Conservation (phyloP, 1,140 invertebrate genomes). For the Monomorium pharaonis region DNA sequence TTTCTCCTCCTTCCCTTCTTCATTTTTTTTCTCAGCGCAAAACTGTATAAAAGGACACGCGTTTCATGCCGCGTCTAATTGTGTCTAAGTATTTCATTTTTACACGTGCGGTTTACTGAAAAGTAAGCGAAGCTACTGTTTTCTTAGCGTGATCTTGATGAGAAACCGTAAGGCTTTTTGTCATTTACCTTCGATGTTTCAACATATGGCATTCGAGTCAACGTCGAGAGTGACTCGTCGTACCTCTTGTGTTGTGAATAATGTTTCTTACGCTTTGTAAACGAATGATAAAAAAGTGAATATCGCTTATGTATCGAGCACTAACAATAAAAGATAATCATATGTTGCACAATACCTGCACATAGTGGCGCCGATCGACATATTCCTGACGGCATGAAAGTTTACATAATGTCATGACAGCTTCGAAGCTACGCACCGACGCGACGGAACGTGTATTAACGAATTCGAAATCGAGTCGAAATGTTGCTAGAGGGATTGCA, state of each 20-base stretch:
- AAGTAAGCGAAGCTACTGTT: not conserved
- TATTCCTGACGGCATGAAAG: conserved; percentile 89
- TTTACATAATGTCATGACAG: conserved; percentile 68
- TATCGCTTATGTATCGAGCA: not conserved
- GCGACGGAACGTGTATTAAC: not conserved
- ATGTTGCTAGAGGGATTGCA: not conserved
- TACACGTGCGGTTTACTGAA: not conserved
- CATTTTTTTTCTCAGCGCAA: not conserved
- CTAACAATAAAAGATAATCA: conserved; percentile 17
- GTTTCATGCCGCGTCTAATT: conserved; percentile 8
- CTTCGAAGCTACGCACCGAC: conserved; percentile 11
- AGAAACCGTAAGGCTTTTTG: conserved; percentile 1
- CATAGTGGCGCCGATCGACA: conserved; percentile 93
- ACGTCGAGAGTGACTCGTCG: not conserved
- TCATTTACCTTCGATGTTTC: not conserved
- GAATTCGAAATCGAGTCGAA: not conserved
- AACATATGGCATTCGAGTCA: not conserved
- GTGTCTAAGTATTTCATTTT: not conserved
- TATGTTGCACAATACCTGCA: conserved; percentile 88
- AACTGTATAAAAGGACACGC: not conserved
- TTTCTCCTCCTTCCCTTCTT: not conserved
- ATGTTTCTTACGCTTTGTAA: not conserved
- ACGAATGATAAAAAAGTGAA: conserved; percentile 16
- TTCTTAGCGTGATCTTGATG: not conserved
- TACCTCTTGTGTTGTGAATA: not conserved